These are phyloP conservation scores for Scarus forsteni DNA, from an alignment of 2,797 vertebrate genomes.

Conservation along the genomic window DNA sequence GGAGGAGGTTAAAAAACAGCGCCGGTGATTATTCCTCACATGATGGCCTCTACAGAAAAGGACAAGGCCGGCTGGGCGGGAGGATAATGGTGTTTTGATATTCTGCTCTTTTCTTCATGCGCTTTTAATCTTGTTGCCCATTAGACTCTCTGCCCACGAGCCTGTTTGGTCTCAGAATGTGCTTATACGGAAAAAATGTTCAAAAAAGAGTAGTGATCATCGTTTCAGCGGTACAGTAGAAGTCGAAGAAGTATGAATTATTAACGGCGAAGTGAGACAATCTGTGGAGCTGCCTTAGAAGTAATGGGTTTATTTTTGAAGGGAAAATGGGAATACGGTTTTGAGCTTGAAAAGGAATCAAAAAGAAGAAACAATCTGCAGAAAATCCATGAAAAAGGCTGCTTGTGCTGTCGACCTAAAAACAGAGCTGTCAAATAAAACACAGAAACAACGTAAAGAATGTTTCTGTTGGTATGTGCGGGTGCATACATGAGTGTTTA, in stretches of 20 bases:
- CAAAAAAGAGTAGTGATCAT: constrained; percentile 7
- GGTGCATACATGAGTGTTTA: neutral
- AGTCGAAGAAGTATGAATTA: constrained; percentile 6
- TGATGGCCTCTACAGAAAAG: constrained; percentile 20
- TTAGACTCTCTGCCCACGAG: constrained; percentile 9
- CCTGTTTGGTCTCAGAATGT: neutral
- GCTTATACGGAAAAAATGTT: constrained; percentile 2
- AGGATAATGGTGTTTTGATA: constrained; percentile 42
- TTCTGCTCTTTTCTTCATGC: constrained; percentile 21
- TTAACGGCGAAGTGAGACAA: neutral
- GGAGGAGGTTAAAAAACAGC: constrained; percentile 30
- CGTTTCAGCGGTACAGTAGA: neutral
- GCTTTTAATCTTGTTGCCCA: constrained; percentile 30
- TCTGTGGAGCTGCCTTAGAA: neutral
- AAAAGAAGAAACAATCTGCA: neutral
- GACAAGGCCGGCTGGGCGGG: constrained; percentile 1
- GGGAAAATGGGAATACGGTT: neutral
- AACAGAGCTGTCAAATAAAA: neutral
- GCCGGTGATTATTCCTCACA: constrained; percentile 27
- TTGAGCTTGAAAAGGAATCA: neutral
- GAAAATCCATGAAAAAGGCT: neutral
- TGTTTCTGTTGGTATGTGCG: neutral
- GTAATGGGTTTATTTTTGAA: neutral
- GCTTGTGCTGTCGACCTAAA: neutral
- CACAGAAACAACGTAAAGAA: neutral